Evolutionary conservation across 2,797 vertebrate species (phyloP), one percentile per base, ranked within the genome.

Genomic region (Varecia variegata): DNA sequence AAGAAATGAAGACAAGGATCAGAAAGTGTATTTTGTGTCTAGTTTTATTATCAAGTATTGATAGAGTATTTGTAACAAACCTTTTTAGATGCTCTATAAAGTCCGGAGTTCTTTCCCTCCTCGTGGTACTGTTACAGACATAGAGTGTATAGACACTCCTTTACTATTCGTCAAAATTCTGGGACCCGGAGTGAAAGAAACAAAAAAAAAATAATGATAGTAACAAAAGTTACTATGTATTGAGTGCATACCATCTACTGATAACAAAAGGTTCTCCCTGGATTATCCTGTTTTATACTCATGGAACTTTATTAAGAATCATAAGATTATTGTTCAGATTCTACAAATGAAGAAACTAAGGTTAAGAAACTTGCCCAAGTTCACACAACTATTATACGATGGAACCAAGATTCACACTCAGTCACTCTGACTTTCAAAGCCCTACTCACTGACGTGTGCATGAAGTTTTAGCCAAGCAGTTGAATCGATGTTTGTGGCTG

Each of bases 281-380:
- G 81, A 13, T 40, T 73, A 20, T 67, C 27, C 54, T 70, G 30
- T 40, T 56, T 70, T n/a, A 25, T 35, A 30, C 43, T 50, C n/a
- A 35, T 77, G n/a, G 60, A 77, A 73, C 8, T 50, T 58, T 23
- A 30, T 58, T 81, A 88, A 73, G 56, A 81, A 54, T 58, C n/a
- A 1, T 56, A 47, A 82, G 54, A 47, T 82, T 38, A 47, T 38
- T 73, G 32, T 58, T 92, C 25, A 58, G 65, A 93, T 38, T 56
- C 40, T 81, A 60, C 32, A 91, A 47, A 76, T 12, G 14, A 91
- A 87, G 67, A 35, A 76, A 85, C 7, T n/a, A 79, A 52, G 18
- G 32, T 50, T 56, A 67, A 70, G 23, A 84, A 88, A 67, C 21
- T 13, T 52, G 9, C 30, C 35, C 40, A 86, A 40, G 62, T 56